A percentile compares a stretch with the other conserved stretches of the same genome.
These are phyloP conservation scores for Apaloderma vittatum DNA, from an alignment of 2,113 vertebrate species.

Conservation along the genomic window DNA sequence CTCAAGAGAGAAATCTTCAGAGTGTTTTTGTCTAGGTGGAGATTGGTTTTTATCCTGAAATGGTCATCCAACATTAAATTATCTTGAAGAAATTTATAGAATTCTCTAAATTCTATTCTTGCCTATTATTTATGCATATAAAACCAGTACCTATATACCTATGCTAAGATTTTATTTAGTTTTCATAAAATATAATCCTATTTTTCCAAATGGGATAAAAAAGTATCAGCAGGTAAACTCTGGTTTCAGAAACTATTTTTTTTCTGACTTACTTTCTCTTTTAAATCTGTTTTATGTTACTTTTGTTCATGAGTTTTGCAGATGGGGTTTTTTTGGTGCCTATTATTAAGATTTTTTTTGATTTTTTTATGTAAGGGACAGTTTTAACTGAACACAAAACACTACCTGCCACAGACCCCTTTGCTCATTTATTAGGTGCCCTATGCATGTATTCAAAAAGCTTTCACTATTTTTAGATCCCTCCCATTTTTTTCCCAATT, in stretches of 20 bases:
- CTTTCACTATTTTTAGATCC: not conserved
- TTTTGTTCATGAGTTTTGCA: not conserved
- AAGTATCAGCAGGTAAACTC: not conserved
- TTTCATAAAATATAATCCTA: not conserved
- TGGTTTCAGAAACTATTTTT: not conserved
- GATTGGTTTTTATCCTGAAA: not conserved
- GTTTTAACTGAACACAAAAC: not conserved
- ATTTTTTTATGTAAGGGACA: not conserved
- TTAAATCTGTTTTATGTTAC: not conserved
- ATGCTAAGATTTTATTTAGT: not conserved
- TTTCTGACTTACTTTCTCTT: not conserved
- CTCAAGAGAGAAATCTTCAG: not conserved
- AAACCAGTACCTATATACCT: not conserved
- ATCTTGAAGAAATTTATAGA: not conserved
- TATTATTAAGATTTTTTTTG: not conserved
- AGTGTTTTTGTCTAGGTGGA: not conserved
- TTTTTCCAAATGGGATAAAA: not conserved
- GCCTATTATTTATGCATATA: not conserved
- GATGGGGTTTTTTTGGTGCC: not conserved
- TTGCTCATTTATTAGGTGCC: not conserved
- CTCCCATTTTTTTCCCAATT: not conserved
- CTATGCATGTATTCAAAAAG: not conserved
- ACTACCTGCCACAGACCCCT: not conserved
- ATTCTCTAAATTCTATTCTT: not conserved
- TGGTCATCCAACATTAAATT: constrained; percentile 5